Evolutionary conservation across 1,140 invertebrate species (phyloP).

Genomic region (Magallana gigas): DNA sequence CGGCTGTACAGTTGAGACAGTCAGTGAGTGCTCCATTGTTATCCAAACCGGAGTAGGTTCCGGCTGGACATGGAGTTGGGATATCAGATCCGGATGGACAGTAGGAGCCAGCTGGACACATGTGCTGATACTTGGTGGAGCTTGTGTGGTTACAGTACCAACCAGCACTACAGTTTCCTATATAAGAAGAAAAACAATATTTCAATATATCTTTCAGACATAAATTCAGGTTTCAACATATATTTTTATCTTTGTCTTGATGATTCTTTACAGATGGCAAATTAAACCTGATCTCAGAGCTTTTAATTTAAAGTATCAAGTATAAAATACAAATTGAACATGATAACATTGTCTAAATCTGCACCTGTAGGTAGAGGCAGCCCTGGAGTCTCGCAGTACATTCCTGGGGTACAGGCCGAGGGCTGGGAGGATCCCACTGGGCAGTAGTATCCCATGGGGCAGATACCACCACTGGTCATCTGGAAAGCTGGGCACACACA

Average conservation of each 20-base stretch:
- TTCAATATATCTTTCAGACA: background rate
- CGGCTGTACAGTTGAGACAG: conserved; percentile 76
- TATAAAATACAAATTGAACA: background rate
- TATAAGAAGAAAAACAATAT: background rate
- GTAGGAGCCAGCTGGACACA: conserved; percentile 74
- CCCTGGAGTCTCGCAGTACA: conserved; percentile 72
- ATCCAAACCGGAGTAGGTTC: conserved; percentile 69
- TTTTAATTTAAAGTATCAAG: no score
- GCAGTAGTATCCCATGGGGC: conserved; percentile 75
- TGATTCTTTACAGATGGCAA: no score
- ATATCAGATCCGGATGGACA: conserved; percentile 71
- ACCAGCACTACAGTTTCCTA: conserved; percentile 74
- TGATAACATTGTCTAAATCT: background rate
- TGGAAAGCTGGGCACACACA: conserved; percentile 74
- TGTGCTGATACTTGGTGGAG: conserved; percentile 65
- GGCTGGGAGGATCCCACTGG: conserved; percentile 69
- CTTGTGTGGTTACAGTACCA: conserved; percentile 76
- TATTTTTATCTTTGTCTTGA: no score
- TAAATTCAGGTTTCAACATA: no score
- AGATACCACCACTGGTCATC: conserved; percentile 75
- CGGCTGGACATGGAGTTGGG: conserved; percentile 71
- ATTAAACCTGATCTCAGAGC: no score
- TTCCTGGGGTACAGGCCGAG: conserved; percentile 71
- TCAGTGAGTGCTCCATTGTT: conserved; percentile 64
- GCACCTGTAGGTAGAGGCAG: conserved; percentile 61